phyloP scores from a whole-genome alignment of 2,113 vertebrate genomes.

The Sterna hirundo region DNA sequence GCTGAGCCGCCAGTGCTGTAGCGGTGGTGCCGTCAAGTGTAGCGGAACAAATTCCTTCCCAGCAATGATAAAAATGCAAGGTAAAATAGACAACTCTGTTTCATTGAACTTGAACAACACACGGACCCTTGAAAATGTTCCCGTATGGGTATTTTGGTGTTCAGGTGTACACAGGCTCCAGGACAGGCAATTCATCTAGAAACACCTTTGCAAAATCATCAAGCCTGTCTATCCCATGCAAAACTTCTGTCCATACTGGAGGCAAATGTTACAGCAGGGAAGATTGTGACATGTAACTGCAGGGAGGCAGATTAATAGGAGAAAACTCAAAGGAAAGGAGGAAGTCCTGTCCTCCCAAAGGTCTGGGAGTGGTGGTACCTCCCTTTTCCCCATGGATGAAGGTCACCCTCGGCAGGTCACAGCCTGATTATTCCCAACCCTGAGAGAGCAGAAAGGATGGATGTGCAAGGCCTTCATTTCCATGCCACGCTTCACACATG shows the following conservation, averaged over 20 bases:
- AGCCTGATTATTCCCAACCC: background rate
- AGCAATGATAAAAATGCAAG: background rate
- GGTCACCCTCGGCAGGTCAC: background rate
- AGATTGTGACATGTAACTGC: background rate
- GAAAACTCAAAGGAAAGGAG: background rate
- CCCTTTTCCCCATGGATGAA: background rate
- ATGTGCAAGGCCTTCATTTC: background rate
- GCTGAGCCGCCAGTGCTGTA: background rate
- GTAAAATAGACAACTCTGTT: background rate
- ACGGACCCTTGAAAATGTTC: background rate
- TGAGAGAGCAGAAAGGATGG: background rate
- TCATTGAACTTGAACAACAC: background rate
- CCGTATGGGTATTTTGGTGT: background rate
- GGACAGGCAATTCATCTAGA: background rate
- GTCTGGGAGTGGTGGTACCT: background rate
- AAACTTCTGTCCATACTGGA: background rate
- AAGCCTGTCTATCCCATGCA: background rate
- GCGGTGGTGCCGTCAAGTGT: background rate
- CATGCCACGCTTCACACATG: background rate
- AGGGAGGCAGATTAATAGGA: background rate
- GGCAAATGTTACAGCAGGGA: rapidly evolving
- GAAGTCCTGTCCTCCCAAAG: background rate
- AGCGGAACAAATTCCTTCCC: background rate
- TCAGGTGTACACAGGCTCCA: background rate
- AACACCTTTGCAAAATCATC: background rate